phyloP scores from a whole-genome alignment of 2,797 vertebrate species.

The Sylvia borin region DNA sequence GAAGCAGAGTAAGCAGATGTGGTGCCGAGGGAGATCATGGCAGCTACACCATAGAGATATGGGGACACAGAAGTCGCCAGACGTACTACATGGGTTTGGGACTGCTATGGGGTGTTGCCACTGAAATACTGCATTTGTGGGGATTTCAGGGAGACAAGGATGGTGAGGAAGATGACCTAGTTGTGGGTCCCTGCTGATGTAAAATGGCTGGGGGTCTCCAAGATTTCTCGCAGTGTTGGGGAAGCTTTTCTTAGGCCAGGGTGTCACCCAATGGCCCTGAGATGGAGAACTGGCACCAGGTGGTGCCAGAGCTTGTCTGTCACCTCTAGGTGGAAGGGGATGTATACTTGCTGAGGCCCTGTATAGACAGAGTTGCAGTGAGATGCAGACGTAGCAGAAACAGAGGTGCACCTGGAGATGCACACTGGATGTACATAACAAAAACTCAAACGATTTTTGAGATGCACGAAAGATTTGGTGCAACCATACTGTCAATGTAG shows the following conservation, averaged over 20 bases:
- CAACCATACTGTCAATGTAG: too few relatives aligned
- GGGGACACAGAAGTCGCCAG: background rate
- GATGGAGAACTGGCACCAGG: background rate
- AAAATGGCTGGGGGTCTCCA: accelerated
- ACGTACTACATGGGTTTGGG: background rate
- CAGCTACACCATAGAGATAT: background rate
- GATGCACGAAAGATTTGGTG: background rate
- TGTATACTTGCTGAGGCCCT: background rate
- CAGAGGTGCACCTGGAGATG: accelerated
- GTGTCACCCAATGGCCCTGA: accelerated
- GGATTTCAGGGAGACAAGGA: too few relatives aligned
- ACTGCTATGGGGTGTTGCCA: too few relatives aligned
- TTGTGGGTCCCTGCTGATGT: accelerated
- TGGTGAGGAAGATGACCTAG: background rate
- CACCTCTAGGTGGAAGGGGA: background rate
- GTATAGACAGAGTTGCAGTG: background rate
- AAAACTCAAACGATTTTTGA: too few relatives aligned
- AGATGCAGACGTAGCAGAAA: too few relatives aligned
- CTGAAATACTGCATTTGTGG: accelerated
- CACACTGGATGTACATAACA: background rate
- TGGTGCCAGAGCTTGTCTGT: background rate
- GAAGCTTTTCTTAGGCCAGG: background rate
- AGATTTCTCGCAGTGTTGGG: accelerated
- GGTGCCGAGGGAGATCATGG: too few relatives aligned
- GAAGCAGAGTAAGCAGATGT: too few relatives aligned